Conservation (phyloP, 2,113 vertebrate genomes). For the Todiramphus saurophagus region DNA sequence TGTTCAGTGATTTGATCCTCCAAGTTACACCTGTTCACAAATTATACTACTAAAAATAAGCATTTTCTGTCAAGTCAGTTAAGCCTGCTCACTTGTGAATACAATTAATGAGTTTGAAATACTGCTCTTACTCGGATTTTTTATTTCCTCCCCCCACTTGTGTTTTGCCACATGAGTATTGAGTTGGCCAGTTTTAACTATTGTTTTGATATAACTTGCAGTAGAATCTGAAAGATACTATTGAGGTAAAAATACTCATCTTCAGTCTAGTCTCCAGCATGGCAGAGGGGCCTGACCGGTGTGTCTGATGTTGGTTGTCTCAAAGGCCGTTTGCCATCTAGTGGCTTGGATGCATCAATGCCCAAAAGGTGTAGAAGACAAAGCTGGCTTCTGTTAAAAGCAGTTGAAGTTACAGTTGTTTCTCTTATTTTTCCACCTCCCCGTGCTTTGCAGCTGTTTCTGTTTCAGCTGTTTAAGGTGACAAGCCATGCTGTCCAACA, state of each 20-base stretch:
- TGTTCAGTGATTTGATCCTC: not conserved
- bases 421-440: not conserved
- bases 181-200: not conserved
- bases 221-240: not conserved
- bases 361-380: not conserved
- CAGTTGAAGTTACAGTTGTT: not conserved
- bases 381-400: not conserved
- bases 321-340: constrained; percentile 48
- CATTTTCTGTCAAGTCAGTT: not conserved
- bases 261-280: not conserved
- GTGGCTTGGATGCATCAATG: not conserved
- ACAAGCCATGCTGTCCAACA: not conserved
- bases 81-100: not conserved
- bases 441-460: not conserved
- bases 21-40: not conserved
- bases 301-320: not conserved
- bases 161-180: not conserved
- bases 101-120: not conserved
- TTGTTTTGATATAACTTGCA: too few species aligned
- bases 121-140: not conserved
- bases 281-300: too few species aligned
- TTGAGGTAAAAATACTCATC: not conserved
- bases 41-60: not conserved
- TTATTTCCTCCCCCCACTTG: not conserved
- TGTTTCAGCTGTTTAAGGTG: not conserved